Evolutionary conservation across 2,888 invertebrate genomes (phyloP), one percentile per base, ranked within the genome.

Genomic region (Anorthoa munda): DNA sequence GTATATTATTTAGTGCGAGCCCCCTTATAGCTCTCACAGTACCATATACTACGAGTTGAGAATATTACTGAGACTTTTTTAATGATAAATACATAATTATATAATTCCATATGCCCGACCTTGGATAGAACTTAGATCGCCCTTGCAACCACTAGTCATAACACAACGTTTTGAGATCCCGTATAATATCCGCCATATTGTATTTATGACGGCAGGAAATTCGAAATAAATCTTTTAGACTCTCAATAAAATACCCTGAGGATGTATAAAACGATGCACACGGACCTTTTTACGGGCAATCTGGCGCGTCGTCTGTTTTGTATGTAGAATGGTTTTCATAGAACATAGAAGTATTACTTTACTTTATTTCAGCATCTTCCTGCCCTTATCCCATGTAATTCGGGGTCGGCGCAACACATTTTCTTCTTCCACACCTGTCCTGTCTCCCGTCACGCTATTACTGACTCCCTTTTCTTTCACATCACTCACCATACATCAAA

Each of bases 211-310:
- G 21, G 64, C 18, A 65, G 72, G 72, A 81, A 64, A 81, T 81
- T 81, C 59, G 63, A 77, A 72, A 65, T 81, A 81, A 79, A 79
- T 79, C 79, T 79, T 72, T 72, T 68, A 72, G 82, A 72, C 67
- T 82, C 53, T 77, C 72, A 61, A 77, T 81, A 81, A 79, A 81
- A 75, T 68, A 75, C 75, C 60, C 46, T 55, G 55, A 55, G 31
- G 64, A 56, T 26, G 39, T 73, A 66, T 75, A 48, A 60, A 59
- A 64, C 51, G 59, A 21, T 56, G 65, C 39, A 17, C 51, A 45
- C 45, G 63, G 58, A 70, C 77, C 79, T 72, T 80, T 78, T 78
- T 78, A 78, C 81, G 81, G 75, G 65, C 75, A 64, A 80, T 80
- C 75, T 68, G 64, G 23, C n/a, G 1, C 17, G 74, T 48, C 17